Conservation (phyloP, 2,888 invertebrate genomes). For the Drosophila basisetae region DNA sequence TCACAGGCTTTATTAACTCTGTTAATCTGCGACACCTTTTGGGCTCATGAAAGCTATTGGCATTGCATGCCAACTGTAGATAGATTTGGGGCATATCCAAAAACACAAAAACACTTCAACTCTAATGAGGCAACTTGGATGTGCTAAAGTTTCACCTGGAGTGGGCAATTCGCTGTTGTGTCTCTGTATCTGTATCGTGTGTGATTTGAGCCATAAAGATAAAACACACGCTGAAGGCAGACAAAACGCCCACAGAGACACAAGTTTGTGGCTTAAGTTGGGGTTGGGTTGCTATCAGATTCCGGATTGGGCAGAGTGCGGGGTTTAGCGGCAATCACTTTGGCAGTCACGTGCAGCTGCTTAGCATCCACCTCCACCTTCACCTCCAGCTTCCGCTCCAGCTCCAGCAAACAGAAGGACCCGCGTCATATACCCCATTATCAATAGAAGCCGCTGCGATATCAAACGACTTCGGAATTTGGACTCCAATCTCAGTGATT, state of each 20-base stretch:
- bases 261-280: slow-evolving; percentile 33
- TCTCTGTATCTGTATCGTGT: slow-evolving; percentile 30
- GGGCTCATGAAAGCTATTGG: slow-evolving; percentile 52
- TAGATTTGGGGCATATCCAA: slow-evolving; percentile 31
- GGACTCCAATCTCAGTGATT: slow-evolving; percentile 72
- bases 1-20: slow-evolving; percentile 52
- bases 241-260: slow-evolving; percentile 53
- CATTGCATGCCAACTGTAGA: slow-evolving; percentile 43
- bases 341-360: slow-evolving; percentile 78
- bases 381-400: slow-evolving; percentile 27
- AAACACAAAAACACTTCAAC: slow-evolving; percentile 51
- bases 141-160: slow-evolving; percentile 60
- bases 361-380: slow-evolving; percentile 59
- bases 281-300: slow-evolving; percentile 34
- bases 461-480: slow-evolving; percentile 47
- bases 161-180: slow-evolving; percentile 12
- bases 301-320: slow-evolving; percentile 16
- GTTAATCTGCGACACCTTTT: slow-evolving; percentile 73
- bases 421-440: slow-evolving; percentile 69
- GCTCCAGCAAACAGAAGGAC: slow-evolving; percentile 27
- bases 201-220: slow-evolving; percentile 75
- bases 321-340: slow-evolving; percentile 54
- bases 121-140: slow-evolving; percentile 74
- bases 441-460: slow-evolving; percentile 55
- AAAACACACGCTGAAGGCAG: slow-evolving; percentile 63